Evolutionary conservation across 2,888 invertebrate genomes (phyloP).

Genomic region (Frankliniella fusca): DNA sequence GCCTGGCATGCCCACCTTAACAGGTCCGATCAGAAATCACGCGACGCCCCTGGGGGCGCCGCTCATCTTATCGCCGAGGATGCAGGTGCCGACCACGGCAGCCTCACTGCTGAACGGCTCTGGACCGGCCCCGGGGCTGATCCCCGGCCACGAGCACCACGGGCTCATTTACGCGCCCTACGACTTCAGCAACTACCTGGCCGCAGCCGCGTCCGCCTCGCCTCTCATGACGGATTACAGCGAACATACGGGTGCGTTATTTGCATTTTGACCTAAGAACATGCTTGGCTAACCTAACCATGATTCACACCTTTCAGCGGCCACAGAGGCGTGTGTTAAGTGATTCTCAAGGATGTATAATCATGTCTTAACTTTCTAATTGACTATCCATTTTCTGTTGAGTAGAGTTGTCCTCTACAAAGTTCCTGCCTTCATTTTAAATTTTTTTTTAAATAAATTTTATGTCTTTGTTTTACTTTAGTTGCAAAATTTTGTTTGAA

Average conservation of each 20-base stretch:
- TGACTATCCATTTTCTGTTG: neutral
- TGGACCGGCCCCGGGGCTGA: slow-evolving; percentile 61
- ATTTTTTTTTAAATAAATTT: slow-evolving; percentile 33
- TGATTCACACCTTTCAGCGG: slow-evolving; percentile 32
- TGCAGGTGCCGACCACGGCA: slow-evolving; percentile 76
- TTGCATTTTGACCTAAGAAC: slow-evolving; percentile 70
- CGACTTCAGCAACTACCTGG: slow-evolving; percentile 78
- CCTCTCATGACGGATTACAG: slow-evolving; percentile 76
- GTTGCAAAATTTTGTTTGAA: slow-evolving; percentile 34
- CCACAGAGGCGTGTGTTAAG: slow-evolving; percentile 5
- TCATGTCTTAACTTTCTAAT: neutral
- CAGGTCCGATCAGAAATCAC: slow-evolving; percentile 59
- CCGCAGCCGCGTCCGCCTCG: slow-evolving; percentile 70
- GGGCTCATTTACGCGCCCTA: slow-evolving; percentile 82
- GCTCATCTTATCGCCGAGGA: slow-evolving; percentile 83
- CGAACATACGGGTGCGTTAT: slow-evolving; percentile 95
- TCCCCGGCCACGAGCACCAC: slow-evolving; percentile 68
- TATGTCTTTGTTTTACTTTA: slow-evolving; percentile 32
- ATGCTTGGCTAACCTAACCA: slow-evolving; percentile 38
- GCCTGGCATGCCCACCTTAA: slow-evolving; percentile 51
- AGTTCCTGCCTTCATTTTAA: neutral
- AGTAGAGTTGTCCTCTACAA: neutral
- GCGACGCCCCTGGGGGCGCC: slow-evolving; percentile 84
- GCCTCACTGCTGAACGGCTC: slow-evolving; percentile 59
- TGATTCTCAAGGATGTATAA: slow-evolving; percentile 2